Evolutionary conservation across 2,888 invertebrate species (phyloP), one percentile per base, ranked within the genome.

Genomic region (Phania funesta): DNA sequence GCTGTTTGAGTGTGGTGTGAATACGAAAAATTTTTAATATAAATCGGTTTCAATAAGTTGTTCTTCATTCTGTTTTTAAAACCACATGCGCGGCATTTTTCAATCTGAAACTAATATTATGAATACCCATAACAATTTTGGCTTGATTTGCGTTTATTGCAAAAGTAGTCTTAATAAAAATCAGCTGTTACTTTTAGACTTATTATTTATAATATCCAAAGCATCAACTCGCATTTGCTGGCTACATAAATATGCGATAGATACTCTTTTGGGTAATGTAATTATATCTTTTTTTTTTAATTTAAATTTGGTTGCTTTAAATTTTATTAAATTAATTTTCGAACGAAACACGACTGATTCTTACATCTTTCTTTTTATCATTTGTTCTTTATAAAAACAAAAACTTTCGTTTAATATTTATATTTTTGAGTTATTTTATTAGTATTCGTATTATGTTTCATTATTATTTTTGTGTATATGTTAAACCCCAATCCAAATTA

Each of bases 231-330:
- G 87, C 85, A 88, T 88, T 88, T 89, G 87, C 88, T 88, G 88
- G 88, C 88, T 87, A 84, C 87, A 87, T 84, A 85, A 85, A 86
- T 85, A 85, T 86, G 88, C 88, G 86, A 87, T 38, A n/a, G 86
- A 87, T 38, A n/a, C 35, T 4, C 13, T n/a, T 38, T n/a, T 13
- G 3, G 13, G 11, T 38, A 38, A 38, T 38, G 4, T 38, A 38
- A 3, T 58, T 18, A 26, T 70, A 22, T 52, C 22, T 22, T 7
- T 54, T 11, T 22, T 5, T 20, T 16, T 44, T 16, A 46, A 16
- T 18, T 50, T 44, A 65, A 62, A 65, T 52, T 16, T 68, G 64
- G 64, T 65, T 60, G 56, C 44, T 75, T 64, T 80, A 64, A 70
- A 56, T 56, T 24, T 50, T 75, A 54, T 44, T 18, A 44, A 52